Evolutionary conservation across 2,797 vertebrate genomes (phyloP).

Genomic region (Acanthiza pusilla): DNA sequence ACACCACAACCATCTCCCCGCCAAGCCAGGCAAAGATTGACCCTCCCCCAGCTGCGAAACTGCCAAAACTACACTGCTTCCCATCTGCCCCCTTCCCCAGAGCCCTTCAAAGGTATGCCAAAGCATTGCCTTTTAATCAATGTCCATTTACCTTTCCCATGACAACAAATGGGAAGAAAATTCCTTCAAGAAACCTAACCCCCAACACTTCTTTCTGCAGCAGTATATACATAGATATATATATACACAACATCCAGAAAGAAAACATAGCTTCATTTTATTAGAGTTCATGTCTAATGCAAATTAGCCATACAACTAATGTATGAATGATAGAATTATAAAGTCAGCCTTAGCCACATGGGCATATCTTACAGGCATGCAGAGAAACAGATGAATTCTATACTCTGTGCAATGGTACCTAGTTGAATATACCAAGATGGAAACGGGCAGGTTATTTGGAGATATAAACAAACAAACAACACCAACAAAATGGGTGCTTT

Average conservation of each 20-base stretch:
- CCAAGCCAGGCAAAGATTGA: neutral
- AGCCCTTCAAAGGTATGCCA: no score
- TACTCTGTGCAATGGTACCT: rapidly evolving
- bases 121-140: no score
- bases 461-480: neutral
- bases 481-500: rapidly evolving
- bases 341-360: neutral
- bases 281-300: neutral
- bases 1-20: rapidly evolving
- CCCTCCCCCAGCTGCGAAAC: neutral
- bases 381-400: neutral
- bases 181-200: no score
- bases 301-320: neutral
- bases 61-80: neutral
- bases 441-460: neutral
- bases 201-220: no score
- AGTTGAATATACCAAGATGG: neutral
- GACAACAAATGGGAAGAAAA: no score
- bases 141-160: no score
- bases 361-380: neutral
- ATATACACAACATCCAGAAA: neutral
- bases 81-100: no score
- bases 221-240: no score
- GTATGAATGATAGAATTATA: neutral
- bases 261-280: neutral